Percentiles rank a stretch among this genome's conserved stretches.
These are phyloP conservation scores for Adrianichthys oophorus DNA, from an alignment of 2,797 vertebrate genomes.

Conservation along the genomic window DNA sequence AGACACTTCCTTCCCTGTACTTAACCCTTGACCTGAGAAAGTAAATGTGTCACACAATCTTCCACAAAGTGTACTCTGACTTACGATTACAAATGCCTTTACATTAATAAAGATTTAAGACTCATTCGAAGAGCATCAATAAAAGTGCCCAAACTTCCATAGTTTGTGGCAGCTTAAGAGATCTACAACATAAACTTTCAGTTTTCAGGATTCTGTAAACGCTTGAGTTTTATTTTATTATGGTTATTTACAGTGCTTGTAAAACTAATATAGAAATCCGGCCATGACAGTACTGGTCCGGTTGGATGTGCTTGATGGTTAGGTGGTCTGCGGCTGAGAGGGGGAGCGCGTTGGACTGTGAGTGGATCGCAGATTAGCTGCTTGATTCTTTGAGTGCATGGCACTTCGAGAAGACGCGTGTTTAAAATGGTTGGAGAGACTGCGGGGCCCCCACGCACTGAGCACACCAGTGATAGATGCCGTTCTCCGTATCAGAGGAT, in stretches of 20 bases:
- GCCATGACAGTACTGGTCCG: slow-evolving; percentile 1
- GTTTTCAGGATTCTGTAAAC: slow-evolving; percentile 1
- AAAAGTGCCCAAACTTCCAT: slow-evolving; percentile 47
- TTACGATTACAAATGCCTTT: slow-evolving; percentile 63
- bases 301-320: neutral
- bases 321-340: slow-evolving; percentile 42
- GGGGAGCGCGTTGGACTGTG: slow-evolving; percentile 35
- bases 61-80: slow-evolving; percentile 79
- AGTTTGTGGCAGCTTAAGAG: slow-evolving; percentile 35
- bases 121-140: slow-evolving; percentile 51
- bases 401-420: slow-evolving; percentile 67
- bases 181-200: slow-evolving; percentile 2
- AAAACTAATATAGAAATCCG: neutral
- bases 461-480: slow-evolving; percentile 71
- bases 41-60: slow-evolving; percentile 86
- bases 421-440: slow-evolving; percentile 72
- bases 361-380: slow-evolving; percentile 69
- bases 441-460: slow-evolving; percentile 58
- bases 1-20: slow-evolving; percentile 87
- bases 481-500: slow-evolving; percentile 77
- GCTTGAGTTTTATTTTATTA: slow-evolving; percentile 7
- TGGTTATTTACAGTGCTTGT: neutral
- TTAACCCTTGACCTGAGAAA: slow-evolving; percentile 87
- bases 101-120: slow-evolving; percentile 70
- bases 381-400: slow-evolving; percentile 62